Conservation (phyloP, 2,797 vertebrate genomes). For the Microctenopoma steveboyesi region DNA sequence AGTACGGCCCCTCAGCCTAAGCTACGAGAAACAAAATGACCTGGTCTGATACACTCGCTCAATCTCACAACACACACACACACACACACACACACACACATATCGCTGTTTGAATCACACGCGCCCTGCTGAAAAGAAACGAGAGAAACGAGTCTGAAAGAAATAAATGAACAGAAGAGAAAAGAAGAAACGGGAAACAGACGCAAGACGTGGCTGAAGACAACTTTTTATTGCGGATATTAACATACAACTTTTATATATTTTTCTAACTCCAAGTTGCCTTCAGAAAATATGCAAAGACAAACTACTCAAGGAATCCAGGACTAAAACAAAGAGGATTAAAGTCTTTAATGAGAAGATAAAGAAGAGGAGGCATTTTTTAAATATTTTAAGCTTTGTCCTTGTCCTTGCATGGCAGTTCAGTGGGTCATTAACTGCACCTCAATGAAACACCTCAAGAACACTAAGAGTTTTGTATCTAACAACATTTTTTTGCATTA, state of each 20-base stretch:
- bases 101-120: slow-evolving; percentile 24
- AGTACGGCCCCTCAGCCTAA: slow-evolving; percentile 72
- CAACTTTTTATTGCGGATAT: slow-evolving; percentile 4
- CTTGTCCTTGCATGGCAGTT: slow-evolving; percentile 20
- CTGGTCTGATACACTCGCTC: slow-evolving; percentile 57
- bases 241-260: neutral
- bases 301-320: slow-evolving; percentile 19
- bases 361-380: slow-evolving; percentile 27
- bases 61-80: slow-evolving; percentile 37
- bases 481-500: neutral
- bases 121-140: slow-evolving; percentile 24
- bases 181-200: slow-evolving; percentile 14
- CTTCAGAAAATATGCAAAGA: slow-evolving; percentile 7
- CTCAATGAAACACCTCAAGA: slow-evolving; percentile 1
- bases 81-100: slow-evolving; percentile 34
- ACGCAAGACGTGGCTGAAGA: slow-evolving; percentile 5
- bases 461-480: slow-evolving; percentile 7
- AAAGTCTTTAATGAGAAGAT: slow-evolving; percentile 18
- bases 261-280: neutral
- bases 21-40: slow-evolving; percentile 68
- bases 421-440: neutral
- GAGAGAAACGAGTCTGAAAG: slow-evolving; percentile 14
- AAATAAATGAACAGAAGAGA: slow-evolving; percentile 32
- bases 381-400: slow-evolving; percentile 17
- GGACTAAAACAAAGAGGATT: slow-evolving; percentile 24